These are phyloP conservation scores for Tetraodon nigroviridis DNA, from an alignment of 2,113 vertebrate species.

Conservation along the genomic window DNA sequence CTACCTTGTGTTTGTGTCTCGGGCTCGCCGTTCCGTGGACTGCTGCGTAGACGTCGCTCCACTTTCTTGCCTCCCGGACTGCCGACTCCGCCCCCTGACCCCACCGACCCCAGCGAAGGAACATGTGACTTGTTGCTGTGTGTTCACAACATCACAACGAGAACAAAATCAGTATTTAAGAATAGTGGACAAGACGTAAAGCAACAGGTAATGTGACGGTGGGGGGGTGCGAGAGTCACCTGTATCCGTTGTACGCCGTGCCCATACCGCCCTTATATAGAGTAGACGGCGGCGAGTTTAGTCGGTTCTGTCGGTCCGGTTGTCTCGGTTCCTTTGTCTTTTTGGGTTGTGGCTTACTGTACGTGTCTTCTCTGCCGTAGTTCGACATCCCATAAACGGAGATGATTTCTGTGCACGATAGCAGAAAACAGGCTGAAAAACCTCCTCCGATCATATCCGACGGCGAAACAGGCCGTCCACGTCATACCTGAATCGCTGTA, in stretches of 20 bases:
- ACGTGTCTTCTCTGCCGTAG: slow-evolving; percentile 90
- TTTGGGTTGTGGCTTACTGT: slow-evolving; percentile 92
- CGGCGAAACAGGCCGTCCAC: background rate
- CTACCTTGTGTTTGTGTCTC: slow-evolving; percentile 76
- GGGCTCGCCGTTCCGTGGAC: slow-evolving; percentile 83
- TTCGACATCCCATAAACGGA: slow-evolving; percentile 94
- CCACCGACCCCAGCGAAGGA: slow-evolving; percentile 72
- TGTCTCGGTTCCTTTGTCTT: slow-evolving; percentile 88
- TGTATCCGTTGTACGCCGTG: slow-evolving; percentile 85
- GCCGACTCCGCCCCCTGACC: slow-evolving; percentile 64
- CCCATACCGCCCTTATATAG: slow-evolving; percentile 84
- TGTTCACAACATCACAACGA: no score
- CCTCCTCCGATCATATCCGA: no score
- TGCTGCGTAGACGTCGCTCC: slow-evolving; percentile 85
- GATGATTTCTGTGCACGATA: slow-evolving; percentile 84
- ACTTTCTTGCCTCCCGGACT: slow-evolving; percentile 81
- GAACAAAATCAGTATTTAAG: background rate
- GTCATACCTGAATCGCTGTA: slow-evolving; percentile 88
- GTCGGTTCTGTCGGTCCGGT: slow-evolving; percentile 90
- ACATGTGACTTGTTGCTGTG: slow-evolving; percentile 66
- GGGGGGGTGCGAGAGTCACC: slow-evolving; percentile 42
- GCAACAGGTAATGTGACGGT: background rate
- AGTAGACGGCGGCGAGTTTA: slow-evolving; percentile 89
- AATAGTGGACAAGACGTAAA: background rate
- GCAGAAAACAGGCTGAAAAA: background rate